Conservation (phyloP, 2,888 invertebrate genomes). For the Branchellion lobata region DNA sequence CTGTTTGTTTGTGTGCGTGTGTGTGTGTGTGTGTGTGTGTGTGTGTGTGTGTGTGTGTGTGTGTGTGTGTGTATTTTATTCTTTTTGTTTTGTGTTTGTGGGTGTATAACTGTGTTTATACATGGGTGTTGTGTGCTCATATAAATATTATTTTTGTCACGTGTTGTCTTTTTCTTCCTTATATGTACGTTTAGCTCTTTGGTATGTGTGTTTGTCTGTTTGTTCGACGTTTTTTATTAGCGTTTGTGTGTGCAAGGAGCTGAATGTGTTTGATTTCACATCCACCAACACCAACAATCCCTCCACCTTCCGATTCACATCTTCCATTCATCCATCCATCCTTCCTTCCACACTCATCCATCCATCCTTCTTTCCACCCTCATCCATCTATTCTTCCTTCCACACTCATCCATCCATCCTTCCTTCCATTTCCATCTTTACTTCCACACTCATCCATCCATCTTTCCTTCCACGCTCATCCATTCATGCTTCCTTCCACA, state of each 20-base stretch:
- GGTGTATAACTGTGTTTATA: not conserved
- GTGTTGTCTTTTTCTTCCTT: not conserved
- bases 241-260: not conserved
- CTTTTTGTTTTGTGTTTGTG: constrained; percentile 5
- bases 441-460: too few species aligned
- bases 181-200: not conserved
- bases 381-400: too few species aligned
- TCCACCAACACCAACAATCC: too few species aligned
- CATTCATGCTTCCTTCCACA: too few species aligned
- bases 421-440: too few species aligned
- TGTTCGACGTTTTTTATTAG: not conserved
- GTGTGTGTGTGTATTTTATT: constrained; percentile 6
- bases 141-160: not conserved
- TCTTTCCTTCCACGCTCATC: too few species aligned
- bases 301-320: too few species aligned
- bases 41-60: constrained; percentile 23
- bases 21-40: constrained; percentile 16
- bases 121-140: not conserved
- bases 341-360: too few species aligned
- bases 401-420: too few species aligned
- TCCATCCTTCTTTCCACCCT: too few species aligned
- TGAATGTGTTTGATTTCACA: not conserved
- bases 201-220: not conserved
- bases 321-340: too few species aligned
- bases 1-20: not conserved